Evolutionary conservation across 2,888 invertebrate species (phyloP).

Genomic region (Phalera bucephala): DNA sequence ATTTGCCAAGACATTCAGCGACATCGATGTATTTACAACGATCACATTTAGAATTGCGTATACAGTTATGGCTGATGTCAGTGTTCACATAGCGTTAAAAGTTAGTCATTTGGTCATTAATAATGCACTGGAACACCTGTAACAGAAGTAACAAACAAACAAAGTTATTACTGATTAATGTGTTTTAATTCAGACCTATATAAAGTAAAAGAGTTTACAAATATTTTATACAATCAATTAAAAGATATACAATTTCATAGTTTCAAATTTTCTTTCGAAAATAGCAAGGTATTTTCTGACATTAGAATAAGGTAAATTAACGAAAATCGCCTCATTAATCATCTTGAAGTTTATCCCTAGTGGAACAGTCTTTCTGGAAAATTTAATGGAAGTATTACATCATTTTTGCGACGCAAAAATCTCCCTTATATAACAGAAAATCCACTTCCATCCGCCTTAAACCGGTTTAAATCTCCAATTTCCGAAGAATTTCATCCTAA

Average conservation of each 20-base stretch:
- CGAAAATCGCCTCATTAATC: not conserved
- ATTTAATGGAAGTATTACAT: constrained; percentile 13
- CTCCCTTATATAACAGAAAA: constrained; percentile 27
- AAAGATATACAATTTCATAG: no score
- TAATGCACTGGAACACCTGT: constrained; percentile 28
- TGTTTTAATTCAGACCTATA: no score
- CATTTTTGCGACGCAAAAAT: constrained; percentile 27
- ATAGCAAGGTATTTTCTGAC: no score
- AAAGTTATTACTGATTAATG: no score
- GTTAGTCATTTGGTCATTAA: constrained; percentile 15
- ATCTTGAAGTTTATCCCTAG: not conserved
- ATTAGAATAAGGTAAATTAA: no score
- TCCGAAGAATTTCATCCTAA: constrained; percentile 25
- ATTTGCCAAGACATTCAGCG: constrained; percentile 67
- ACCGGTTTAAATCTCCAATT: constrained; percentile 41
- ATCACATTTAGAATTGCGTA: constrained; percentile 27
- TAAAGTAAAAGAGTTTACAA: no score
- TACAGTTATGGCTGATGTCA: constrained; percentile 44
- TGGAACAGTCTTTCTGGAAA: not conserved
- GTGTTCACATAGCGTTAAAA: constrained; percentile 46
- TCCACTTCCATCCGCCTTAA: constrained; percentile 37
- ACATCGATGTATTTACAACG: constrained; percentile 63
- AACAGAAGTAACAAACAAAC: constrained; percentile 29
- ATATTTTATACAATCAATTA: no score
- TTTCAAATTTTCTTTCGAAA: no score